Percentiles rank a stretch among this genome's conserved stretches.
phyloP scores from a whole-genome alignment of 1,140 invertebrate genomes.

The Orussus abietinus region DNA sequence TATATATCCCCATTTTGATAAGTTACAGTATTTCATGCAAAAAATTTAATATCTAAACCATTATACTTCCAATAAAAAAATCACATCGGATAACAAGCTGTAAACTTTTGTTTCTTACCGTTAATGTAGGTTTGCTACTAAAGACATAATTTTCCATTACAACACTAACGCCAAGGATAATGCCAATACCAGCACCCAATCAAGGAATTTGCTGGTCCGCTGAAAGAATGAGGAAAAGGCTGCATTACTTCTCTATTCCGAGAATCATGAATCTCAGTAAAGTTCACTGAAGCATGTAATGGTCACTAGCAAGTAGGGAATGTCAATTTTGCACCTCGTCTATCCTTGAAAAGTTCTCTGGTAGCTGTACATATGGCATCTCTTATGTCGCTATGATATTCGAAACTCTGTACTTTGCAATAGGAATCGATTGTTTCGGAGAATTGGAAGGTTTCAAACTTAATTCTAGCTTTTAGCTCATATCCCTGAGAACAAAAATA shows the following conservation, averaged over 20 bases:
- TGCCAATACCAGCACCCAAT: slow-evolving; percentile 70
- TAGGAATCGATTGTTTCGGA: slow-evolving; percentile 71
- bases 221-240: slow-evolving; percentile 50
- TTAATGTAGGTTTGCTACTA: slow-evolving; percentile 63
- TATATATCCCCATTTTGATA: slow-evolving; percentile 4
- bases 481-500: slow-evolving; percentile 63
- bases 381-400: slow-evolving; percentile 62
- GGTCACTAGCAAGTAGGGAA: too few species aligned
- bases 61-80: too few species aligned
- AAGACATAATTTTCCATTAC: slow-evolving; percentile 68
- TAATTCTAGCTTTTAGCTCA: slow-evolving; percentile 75
- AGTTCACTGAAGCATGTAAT: too few species aligned
- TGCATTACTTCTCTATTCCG: too few species aligned
- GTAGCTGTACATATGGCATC: slow-evolving; percentile 63
- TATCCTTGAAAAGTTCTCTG: slow-evolving; percentile 58
- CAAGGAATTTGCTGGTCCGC: slow-evolving; percentile 71
- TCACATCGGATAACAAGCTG: too few species aligned
- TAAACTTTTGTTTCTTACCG: too few species aligned
- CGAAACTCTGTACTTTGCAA: slow-evolving; percentile 62
- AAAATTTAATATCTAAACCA: slow-evolving; percentile 5
- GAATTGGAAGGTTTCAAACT: slow-evolving; percentile 66
- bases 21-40: slow-evolving; percentile 6
- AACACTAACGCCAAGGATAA: slow-evolving; percentile 67
- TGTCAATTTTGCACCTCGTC: too few species aligned
- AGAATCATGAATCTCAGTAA: too few species aligned